A percentile compares a stretch with the other conserved stretches of the same genome.
These are phyloP conservation scores for Drosophila sturtevanti DNA, from an alignment of 1,140 invertebrate genomes.

Conservation along the genomic window DNA sequence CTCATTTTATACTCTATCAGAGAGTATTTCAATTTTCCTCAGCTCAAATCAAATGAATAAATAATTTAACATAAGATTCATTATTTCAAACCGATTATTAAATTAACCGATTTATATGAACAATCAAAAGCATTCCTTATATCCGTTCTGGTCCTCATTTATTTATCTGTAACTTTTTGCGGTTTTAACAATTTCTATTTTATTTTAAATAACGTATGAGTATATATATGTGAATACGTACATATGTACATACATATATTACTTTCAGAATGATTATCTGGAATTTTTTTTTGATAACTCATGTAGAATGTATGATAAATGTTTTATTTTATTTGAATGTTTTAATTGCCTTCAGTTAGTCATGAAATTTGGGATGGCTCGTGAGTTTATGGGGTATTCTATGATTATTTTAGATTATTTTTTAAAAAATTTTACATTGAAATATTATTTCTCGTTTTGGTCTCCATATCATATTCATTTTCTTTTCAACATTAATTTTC, in stretches of 20 bases:
- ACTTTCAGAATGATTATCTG: not conserved
- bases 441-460: not conserved
- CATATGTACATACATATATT: not conserved
- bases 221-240: too few relatives aligned
- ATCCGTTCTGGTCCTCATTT: too few relatives aligned
- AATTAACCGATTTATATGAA: too few relatives aligned
- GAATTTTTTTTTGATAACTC: not conserved
- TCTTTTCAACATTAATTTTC: not conserved
- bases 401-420: not conserved
- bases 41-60: too few relatives aligned
- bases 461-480: not conserved
- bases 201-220: too few relatives aligned
- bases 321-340: not conserved
- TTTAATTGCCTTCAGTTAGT: conserved; percentile 1
- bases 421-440: not conserved
- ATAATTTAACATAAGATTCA: too few relatives aligned
- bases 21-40: not conserved
- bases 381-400: not conserved
- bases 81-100: too few relatives aligned
- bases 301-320: not conserved
- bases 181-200: too few relatives aligned
- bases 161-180: too few relatives aligned
- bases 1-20: conserved; percentile 14
- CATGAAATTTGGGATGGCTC: not conserved
- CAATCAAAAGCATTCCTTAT: too few relatives aligned